Base-by-base conservation (phyloP, 2,113 vertebrate species). In the Macquaria australasica region DNA sequence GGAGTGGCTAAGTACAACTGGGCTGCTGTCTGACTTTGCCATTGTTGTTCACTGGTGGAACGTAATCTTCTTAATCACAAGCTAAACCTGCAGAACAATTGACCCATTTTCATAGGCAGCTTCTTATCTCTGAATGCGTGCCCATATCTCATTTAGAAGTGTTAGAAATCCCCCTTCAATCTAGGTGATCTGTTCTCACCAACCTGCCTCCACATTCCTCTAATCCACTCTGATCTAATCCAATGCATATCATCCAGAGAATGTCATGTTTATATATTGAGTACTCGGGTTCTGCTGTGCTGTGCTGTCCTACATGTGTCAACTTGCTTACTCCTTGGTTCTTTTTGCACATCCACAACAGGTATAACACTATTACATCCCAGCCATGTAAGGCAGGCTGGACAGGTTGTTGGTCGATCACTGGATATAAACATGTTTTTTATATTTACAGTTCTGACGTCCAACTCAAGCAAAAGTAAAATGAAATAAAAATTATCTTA, bases 51-150 rank as follows among this genome's bases (percentile, higher is more conserved):
- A 89, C 64, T 74, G 85, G 87, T 71, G 84, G 83, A 93, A 83
- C 62, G 83, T 93, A 94, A 95, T 95, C 94, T 94, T 89, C 92
- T 88, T 91, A 94, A 91, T 94, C 92, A 89, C 85, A 31, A 77
- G 81, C 91, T 93, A 93, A 93, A 94, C 91, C 93, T 89, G 89
- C 93, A 91, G 89, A 91, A 93, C 94, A 94, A 94, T 93, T 94
- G 94, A 93, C 92, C 94, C 89, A 90, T 93, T 95, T 94, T 93
- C 79, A 91, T 78, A 86, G 87, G 90, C 80, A 58, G 85, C 82
- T 73, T 88, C 91, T 94, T 93, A 94, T 94, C 93, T 87, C 56
- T 20, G 69, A 88, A 85, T 77, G 73, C 56, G 79, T 81, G 88
- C 86, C 87, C 92, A 85, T 88, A 94, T 95, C 93, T 93, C 87